A percentile compares a stretch with the other conserved stretches of the same genome.
These are phyloP conservation scores for Papilio xuthus DNA, from an alignment of 1,140 invertebrate species.

Conservation along the genomic window DNA sequence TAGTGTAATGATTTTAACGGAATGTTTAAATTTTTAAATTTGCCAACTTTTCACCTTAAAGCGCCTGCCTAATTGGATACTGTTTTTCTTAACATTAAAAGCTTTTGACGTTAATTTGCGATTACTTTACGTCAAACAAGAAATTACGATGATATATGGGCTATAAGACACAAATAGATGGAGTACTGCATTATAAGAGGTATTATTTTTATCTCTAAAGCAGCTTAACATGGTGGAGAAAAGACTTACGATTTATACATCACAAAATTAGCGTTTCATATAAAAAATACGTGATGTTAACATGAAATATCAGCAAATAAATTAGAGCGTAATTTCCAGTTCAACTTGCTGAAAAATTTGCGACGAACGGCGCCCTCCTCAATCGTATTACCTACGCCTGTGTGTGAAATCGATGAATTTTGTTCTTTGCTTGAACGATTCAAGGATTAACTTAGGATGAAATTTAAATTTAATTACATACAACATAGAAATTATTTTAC, in stretches of 20 bases:
- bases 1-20: constrained; percentile 10
- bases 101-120: not conserved
- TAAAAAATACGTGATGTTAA: not conserved
- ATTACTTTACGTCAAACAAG: too few species aligned
- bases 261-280: not conserved
- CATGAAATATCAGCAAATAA: constrained; percentile 9
- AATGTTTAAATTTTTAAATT: not conserved
- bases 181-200: too few species aligned
- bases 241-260: not conserved
- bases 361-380: not conserved
- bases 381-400: constrained; percentile 17
- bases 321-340: constrained; percentile 17
- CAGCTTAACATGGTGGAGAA: not conserved
- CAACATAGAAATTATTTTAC: not conserved
- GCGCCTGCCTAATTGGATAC: not conserved
- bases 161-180: too few species aligned
- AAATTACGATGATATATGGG: too few species aligned
- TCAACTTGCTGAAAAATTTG: constrained; percentile 17
- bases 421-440: not conserved
- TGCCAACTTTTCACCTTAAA: not conserved
- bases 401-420: constrained; percentile 17
- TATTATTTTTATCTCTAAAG: not conserved
- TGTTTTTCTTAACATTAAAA: not conserved
- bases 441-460: not conserved
- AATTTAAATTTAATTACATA: not conserved